Conservation (phyloP, 2,113 vertebrate species). For the Prunella fulvescens region DNA sequence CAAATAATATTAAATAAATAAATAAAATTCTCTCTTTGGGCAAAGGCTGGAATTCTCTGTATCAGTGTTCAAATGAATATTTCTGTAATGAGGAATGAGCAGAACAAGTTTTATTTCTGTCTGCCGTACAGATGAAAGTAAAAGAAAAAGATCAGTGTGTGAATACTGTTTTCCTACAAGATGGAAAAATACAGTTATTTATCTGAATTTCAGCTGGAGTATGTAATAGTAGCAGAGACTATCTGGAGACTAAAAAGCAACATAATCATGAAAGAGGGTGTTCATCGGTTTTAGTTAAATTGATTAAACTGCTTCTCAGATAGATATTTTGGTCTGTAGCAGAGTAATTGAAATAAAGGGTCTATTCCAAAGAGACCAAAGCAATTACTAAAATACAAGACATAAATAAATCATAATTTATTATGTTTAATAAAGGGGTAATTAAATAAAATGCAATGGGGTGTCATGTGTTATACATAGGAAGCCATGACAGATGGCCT, state of each 20-base stretch:
- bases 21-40: rapidly evolving
- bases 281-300: not conserved
- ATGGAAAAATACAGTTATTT: not conserved
- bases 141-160: not conserved
- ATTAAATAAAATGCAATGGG: not conserved
- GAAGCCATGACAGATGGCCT: not conserved
- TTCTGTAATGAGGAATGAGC: not conserved
- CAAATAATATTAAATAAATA: not conserved
- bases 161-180: not conserved
- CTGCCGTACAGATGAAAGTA: not conserved
- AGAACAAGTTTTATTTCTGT: not conserved
- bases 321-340: not conserved
- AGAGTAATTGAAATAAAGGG: not conserved
- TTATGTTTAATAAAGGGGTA: not conserved
- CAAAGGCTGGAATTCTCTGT: not conserved
- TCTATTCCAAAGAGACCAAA: not conserved
- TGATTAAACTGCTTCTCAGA: not conserved
- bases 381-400: not conserved
- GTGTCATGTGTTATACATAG: not conserved
- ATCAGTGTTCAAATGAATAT: not conserved
- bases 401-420: not conserved
- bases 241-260: not conserved
- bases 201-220: not conserved
- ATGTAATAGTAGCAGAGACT: not conserved
- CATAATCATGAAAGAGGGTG: not conserved